Evolutionary conservation across 2,888 invertebrate species (phyloP), one percentile per base, ranked within the genome.

Genomic region (Alentia gelatinosa): DNA sequence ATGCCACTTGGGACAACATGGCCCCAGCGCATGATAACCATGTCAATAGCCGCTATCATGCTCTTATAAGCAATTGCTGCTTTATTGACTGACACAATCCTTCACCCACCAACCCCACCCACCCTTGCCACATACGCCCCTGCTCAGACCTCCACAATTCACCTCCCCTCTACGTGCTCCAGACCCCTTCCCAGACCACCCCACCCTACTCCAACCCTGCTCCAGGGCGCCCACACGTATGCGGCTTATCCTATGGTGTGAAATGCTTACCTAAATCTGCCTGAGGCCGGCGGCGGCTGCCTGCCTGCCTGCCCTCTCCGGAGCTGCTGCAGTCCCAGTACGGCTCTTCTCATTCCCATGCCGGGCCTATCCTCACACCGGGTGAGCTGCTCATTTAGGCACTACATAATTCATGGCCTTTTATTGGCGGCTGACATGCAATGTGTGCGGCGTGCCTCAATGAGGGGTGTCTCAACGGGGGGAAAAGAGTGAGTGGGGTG

Each of bases 301-400:
- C n/a, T n/a, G n/a, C n/a, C n/a, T n/a, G n/a, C 56, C 56, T 56
- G 56, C 56, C 56, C n/a, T n/a, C 56, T 56, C 23, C 12, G n/a
- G 56, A n/a, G 56, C 3, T 56, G 56, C n/a, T 9, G 19, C 47
- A 7, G 56, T 56, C 56, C 68, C 68, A 68, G 68, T 30, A 26
- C 68, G 33, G 3, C 39, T 19, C 79, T 1, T 79, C 79, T 79
- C 79, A 79, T 79, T 37, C 35, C 79, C 37, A 79, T 79, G 79
- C 79, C 37, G 37, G 15, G 79, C 79, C 39, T 79, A 79, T 79
- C 79, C 79, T 35, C 79, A 79, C 86, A 40, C 33, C 19, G 86
- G 42, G 47, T 50, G 86, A 86, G 86, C 86, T 86, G 86, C 86
- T 86, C 86, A 86, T 86, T 86, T 86, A 86, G 50, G 26, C 33